phyloP scores from a whole-genome alignment of 2,113 vertebrate genomes.

The Heteronetta atricapilla region DNA sequence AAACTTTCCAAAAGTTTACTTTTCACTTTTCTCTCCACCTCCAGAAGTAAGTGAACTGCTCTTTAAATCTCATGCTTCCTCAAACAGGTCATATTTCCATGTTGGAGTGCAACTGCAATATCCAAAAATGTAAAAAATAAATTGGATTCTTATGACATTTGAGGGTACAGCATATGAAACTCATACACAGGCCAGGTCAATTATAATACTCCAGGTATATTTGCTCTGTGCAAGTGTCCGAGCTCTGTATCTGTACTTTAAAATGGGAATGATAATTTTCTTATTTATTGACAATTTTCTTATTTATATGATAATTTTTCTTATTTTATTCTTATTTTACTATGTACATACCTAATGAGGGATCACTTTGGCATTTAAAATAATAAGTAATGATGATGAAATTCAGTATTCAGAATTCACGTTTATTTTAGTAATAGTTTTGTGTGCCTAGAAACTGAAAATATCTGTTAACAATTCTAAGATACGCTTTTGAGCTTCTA shows the following conservation, averaged over 20 bases:
- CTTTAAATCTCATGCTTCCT: neutral
- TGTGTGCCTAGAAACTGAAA: neutral
- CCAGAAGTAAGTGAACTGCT: neutral
- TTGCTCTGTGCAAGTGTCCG: neutral
- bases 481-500: neutral
- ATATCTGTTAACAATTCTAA: neutral
- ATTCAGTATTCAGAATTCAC: neutral
- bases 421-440: neutral
- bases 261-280: neutral
- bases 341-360: neutral
- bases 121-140: neutral
- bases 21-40: neutral
- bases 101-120: neutral
- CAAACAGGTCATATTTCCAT: neutral
- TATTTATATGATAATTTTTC: neutral
- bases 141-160: neutral
- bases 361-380: neutral
- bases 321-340: neutral
- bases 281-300: no score
- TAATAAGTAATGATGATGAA: neutral
- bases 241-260: neutral
- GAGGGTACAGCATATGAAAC: neutral
- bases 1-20: conserved; percentile 1
- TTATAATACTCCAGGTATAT: neutral
- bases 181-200: neutral